These are phyloP conservation scores for Euschistus heros DNA, from an alignment of 1,140 invertebrate genomes.

Conservation along the genomic window DNA sequence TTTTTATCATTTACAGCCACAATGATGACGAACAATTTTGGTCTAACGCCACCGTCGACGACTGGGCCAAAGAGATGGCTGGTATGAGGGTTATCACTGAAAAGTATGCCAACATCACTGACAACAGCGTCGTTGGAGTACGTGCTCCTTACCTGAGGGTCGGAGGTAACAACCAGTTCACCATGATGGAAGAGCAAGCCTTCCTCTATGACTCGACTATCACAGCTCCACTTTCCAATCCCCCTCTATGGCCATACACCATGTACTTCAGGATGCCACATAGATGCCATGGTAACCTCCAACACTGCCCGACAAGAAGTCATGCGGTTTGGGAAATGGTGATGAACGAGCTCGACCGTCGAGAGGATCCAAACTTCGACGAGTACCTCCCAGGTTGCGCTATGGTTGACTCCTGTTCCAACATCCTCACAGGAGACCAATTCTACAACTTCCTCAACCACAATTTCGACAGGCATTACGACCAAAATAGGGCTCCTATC, in stretches of 20 bases:
- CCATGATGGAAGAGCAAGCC: constrained; percentile 94
- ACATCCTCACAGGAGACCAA: constrained; percentile 83
- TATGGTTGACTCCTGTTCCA: constrained; percentile 94
- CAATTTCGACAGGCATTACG: constrained; percentile 91
- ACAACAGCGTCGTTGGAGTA: constrained; percentile 88
- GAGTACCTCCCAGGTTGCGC: constrained; percentile 87
- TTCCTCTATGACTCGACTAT: constrained; percentile 94
- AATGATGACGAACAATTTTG: constrained; percentile 89
- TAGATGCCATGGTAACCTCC: constrained; percentile 83
- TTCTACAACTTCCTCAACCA: constrained; percentile 93
- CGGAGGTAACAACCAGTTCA: constrained; percentile 93
- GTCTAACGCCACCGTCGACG: constrained; percentile 84
- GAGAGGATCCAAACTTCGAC: constrained; percentile 83
- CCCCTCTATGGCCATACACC: constrained; percentile 92
- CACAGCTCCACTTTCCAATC: constrained; percentile 81
- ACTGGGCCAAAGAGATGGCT: constrained; percentile 95
- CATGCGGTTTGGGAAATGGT: constrained; percentile 97
- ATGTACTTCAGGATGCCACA: constrained; percentile 97
- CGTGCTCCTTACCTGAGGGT: constrained; percentile 85
- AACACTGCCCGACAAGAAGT: constrained; percentile 81
- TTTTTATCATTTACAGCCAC: constrained; percentile 65
- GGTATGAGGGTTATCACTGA: constrained; percentile 87
- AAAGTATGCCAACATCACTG: constrained; percentile 85
- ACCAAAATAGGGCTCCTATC: constrained; percentile 83
- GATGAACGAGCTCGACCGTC: constrained; percentile 89